A percentile compares a stretch with the other conserved stretches of the same genome.
phyloP scores from a whole-genome alignment of 2,113 vertebrate species.

The Oreochromis niloticus region DNA sequence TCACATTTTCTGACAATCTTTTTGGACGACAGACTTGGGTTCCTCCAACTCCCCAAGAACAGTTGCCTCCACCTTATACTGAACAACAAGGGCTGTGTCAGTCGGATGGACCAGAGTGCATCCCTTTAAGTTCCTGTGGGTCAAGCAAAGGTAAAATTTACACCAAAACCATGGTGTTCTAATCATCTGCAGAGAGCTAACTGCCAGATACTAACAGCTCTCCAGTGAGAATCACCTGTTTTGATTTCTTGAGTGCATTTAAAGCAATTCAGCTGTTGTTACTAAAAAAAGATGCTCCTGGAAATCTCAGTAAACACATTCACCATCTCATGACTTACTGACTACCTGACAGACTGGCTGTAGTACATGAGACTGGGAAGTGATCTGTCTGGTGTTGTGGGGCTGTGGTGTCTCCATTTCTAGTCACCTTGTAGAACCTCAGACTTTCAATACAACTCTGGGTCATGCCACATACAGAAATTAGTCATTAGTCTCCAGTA shows the following conservation, averaged over 20 bases:
- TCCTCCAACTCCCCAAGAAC: conserved; percentile 86
- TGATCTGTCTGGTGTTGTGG: not conserved
- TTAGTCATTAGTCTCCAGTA: not conserved
- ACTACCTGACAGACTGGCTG: not conserved
- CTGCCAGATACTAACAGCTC: not conserved
- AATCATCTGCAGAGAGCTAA: not conserved
- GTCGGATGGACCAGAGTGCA: conserved; percentile 89
- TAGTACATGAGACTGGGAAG: not conserved
- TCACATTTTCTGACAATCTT: conserved; percentile 96
- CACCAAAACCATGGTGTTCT: not conserved
- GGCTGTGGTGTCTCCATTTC: not conserved
- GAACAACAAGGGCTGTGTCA: conserved; percentile 90
- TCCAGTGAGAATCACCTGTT: not conserved
- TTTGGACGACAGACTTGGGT: conserved; percentile 84
- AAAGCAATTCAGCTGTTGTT: not conserved
- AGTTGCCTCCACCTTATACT: conserved; percentile 93
- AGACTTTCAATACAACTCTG: not conserved
- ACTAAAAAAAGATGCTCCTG: not conserved
- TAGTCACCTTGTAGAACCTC: not conserved
- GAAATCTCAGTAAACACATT: not conserved
- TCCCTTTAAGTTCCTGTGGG: conserved; percentile 83
- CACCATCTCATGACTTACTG: not conserved
- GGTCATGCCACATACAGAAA: not conserved
- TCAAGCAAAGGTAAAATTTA: not conserved
- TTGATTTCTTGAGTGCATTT: not conserved